A percentile compares a stretch with the other conserved stretches of the same genome.
phyloP scores from a whole-genome alignment of 1,140 invertebrate genomes.

The Pissodes strobi region DNA sequence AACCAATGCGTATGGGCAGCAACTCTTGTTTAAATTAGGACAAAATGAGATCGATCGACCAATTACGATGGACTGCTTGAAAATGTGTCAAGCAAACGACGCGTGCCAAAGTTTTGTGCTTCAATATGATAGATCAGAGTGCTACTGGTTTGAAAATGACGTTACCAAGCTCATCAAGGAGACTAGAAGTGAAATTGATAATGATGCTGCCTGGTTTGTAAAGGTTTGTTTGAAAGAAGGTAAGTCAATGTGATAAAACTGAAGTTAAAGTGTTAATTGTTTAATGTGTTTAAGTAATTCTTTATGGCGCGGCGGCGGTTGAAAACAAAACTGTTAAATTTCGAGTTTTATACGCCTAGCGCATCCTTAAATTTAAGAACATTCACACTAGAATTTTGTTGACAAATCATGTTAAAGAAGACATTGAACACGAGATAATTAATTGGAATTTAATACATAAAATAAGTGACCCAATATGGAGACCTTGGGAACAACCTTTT shows the following conservation, averaged over 20 bases:
- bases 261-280: not conserved
- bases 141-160: slow-evolving; percentile 56
- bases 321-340: too few species aligned
- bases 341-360: too few species aligned
- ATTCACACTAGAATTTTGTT: too few species aligned
- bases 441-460: too few species aligned
- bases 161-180: slow-evolving; percentile 48
- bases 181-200: slow-evolving; percentile 53
- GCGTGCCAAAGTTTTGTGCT: slow-evolving; percentile 58
- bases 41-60: slow-evolving; percentile 50
- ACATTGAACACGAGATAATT: too few species aligned
- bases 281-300: not conserved
- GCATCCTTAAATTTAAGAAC: too few species aligned
- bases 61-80: slow-evolving; percentile 60
- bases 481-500: too few species aligned
- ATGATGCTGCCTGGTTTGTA: slow-evolving; percentile 58
- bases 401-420: too few species aligned
- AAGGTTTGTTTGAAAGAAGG: slow-evolving; percentile 56
- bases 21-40: slow-evolving; percentile 36
- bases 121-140: slow-evolving; percentile 54
- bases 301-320: too few species aligned
- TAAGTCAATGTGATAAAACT: slow-evolving; percentile 9
- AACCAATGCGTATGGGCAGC: slow-evolving; percentile 26
- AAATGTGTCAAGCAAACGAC: slow-evolving; percentile 54
- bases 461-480: too few species aligned